Evolutionary conservation across 2,888 invertebrate genomes (phyloP), one percentile per base, ranked within the genome.

Genomic region (Ichneumon xanthorius): DNA sequence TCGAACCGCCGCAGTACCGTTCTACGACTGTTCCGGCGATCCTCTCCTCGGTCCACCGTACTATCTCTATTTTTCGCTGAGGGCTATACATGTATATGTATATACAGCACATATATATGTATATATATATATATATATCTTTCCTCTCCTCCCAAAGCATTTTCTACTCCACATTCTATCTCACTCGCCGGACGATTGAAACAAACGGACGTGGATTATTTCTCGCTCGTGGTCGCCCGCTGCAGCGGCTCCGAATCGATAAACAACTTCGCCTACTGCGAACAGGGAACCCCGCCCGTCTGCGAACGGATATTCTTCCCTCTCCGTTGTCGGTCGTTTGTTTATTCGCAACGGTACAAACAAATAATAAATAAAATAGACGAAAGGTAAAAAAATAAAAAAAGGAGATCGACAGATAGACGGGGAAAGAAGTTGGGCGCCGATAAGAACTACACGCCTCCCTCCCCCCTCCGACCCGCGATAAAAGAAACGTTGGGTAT

Each of bases 171-270:
- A 40, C 50, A 37, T 37, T 72, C 71, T n/a, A 48, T 80, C 79
- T 80, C 79, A 65, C 73, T 80, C 67, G 30, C 55, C 40, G 67
- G 80, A 81, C 80, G 73, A 81, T 81, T 81, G 80, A 81, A 81
- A 81, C 80, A 81, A 81, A 81, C 75, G 80, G 75, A 81, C 75
- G 75, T 75, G 80, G 80, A 81, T 81, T 81, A 81, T 81, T 81
- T 81, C 68, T 75, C 80, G 75, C 75, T 75, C 48, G 80, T 63
- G 80, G 65, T 80, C 80, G 72, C 55, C 7, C 30, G 45, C 61
- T 63, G 53, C 73, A 40, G n/a, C 53, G 67, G 55, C 33, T 68
- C 68, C 75, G 68, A 81, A 81, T 81, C 80, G 75, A 81, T 81
- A 81, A 81, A 75, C 80, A 81, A 81, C 80, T 75, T 75, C 22